Evolutionary conservation across 1,140 invertebrate species (phyloP).

Genomic region (Zaprionus inermis): DNA sequence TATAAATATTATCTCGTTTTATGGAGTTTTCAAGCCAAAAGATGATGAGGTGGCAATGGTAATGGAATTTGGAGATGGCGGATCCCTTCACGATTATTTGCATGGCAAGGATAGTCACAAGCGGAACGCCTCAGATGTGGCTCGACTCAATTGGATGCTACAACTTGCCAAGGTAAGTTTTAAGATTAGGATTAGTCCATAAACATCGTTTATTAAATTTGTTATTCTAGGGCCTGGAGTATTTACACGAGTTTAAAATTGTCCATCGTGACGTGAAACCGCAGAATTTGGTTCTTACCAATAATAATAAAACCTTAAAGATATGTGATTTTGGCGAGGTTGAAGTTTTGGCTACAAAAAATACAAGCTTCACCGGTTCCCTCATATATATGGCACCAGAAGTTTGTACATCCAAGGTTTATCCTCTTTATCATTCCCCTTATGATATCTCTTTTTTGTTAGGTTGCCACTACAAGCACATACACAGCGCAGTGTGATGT

Average conservation of each 20-base stretch:
- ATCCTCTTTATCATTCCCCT: too few relatives aligned
- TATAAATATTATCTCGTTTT: too few relatives aligned
- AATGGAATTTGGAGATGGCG: conserved; percentile 16
- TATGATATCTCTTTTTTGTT: neutral
- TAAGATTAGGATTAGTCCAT: too few relatives aligned
- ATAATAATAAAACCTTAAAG: neutral
- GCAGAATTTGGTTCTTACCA: neutral
- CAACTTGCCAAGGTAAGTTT: conserved; percentile 11
- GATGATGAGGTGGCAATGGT: neutral
- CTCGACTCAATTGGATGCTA: conserved; percentile 7
- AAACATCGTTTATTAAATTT: neutral
- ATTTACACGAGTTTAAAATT: neutral
- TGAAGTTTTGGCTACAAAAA: neutral
- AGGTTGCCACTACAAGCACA: neutral
- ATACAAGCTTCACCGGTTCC: neutral
- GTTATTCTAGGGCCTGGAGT: neutral
- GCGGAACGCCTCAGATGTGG: neutral
- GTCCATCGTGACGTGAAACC: neutral
- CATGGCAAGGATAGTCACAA: neutral
- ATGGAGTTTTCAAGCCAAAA: too few relatives aligned
- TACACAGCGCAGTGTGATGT: neutral
- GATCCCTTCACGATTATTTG: conserved; percentile 1
- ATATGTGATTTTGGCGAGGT: neutral
- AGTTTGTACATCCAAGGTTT: neutral
- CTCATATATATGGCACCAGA: neutral